Evolutionary conservation across 2,113 vertebrate genomes (phyloP), one percentile per base, ranked within the genome.

Genomic region (human): DNA sequence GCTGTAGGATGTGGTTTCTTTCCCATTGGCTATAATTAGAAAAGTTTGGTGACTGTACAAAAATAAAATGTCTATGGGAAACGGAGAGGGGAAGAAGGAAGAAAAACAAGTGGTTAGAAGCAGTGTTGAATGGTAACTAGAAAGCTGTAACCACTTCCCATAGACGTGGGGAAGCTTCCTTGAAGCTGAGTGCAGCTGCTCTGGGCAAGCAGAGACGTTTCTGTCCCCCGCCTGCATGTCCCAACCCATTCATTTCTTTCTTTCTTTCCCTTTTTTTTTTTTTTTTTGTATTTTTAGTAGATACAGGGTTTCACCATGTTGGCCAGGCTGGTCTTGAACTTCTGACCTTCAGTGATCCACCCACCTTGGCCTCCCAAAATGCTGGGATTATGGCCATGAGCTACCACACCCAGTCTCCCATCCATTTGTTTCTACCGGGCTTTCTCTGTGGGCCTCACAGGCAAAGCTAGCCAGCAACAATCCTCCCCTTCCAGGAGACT

Each of bases 1-100:
- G 75, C 92, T 90, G 87, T 57, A 89, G 91, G 87, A 89, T 97
- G 93, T 85, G 96, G 76, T 88, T 98, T 94, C 17, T 32, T 61
- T 94, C 83, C 87, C 35, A 6, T 57, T 30, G 55, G 27, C 23
- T 93, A 38, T 25, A 40, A 30, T 94, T 81, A 91, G 97, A 43
- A n/a, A 91, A 55, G 76, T 82, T 43, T 85, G 76, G 85, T 5
- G 96, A 52, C 66, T 18, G 23, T 48, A 40, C 81, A 79, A n/a
- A 96, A 43, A 89, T 89, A 85, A 94, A 75, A 85, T 9, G 17
- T 70, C 48, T 50, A 32, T 8, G 30, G 48, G 32, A 20, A 43
- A 40, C 40, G n/a, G 50, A 50, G 14, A 1, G 13, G 40, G 43
- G 35, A 43, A 50, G 18, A 38, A 8, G 25, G 43, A 3, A 78